Base-by-base conservation (phyloP, 2,113 vertebrate genomes). In the Malurus alboscapulatus region DNA sequence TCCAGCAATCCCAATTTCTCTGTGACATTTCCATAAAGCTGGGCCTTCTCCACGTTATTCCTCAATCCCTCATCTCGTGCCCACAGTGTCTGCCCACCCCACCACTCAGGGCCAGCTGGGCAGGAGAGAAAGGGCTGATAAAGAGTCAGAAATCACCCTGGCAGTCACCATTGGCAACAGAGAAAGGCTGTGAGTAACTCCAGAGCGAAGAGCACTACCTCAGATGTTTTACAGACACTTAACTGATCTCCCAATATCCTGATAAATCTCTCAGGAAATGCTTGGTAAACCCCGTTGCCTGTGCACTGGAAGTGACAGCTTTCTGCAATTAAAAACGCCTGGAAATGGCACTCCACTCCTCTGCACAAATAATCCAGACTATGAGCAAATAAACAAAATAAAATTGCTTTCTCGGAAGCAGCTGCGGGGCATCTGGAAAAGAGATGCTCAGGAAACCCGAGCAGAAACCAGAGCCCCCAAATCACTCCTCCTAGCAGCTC, bases 261-360 rank as follows among this genome's bases (percentile, higher is more conserved):
- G 67, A 21, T 80, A 63, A 94, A 83, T 83, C 87, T 91, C 82
- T 53, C 75, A 86, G 85, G 93, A 95, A 93, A 86, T 75, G 77
- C 71, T 85, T 84, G 38, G 82, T 59, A 90, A 94, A 77, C 42
- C 53, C 55, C 10, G 10, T 57, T 90, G 83, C 45, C 63, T 88
- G 27, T 48, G 36, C 42, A 12, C 55, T 93, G 79, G 40, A 93
- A 94, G 63, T 10, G 47, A 90, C 45, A 83, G 68, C 16, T 76
- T 51, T 18, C 67, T 74, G 68, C 90, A 88, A 92, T 88, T 96
- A 93, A 94, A 91, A 93, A 30, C 25, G 55, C 21, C 89, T 93
- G 67, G 47, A 92, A 94, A 92, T 24, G 63, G 59, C 10, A 7
- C 63, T 90, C 9, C 7, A 3, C 45, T 88, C 32, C n/a, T 65